Evolutionary conservation across 2,113 vertebrate genomes (phyloP).

Genomic region (Chloropsis hardwickii): DNA sequence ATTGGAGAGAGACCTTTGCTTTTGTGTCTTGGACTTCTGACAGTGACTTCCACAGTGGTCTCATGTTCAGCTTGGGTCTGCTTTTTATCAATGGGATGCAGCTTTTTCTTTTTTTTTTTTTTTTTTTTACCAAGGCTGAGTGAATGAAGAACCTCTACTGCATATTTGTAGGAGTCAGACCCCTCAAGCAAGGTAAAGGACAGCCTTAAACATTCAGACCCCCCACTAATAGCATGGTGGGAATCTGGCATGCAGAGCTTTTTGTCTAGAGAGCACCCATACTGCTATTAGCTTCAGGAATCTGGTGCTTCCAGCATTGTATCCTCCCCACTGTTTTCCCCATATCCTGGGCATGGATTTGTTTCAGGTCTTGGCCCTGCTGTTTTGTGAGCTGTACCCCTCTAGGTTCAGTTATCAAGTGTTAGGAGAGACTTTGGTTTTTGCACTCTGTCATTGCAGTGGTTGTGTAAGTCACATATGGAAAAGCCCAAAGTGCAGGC

Average conservation of each 20-base stretch:
- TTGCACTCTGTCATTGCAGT: background rate
- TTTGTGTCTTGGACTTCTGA: background rate
- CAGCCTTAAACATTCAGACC: background rate
- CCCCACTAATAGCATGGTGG: fast-evolving
- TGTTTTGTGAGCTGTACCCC: background rate
- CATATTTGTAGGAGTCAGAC: background rate
- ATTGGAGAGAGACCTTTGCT: background rate
- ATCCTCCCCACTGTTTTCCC: background rate
- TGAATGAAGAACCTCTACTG: background rate
- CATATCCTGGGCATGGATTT: background rate
- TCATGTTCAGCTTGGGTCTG: background rate
- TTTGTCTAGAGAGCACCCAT: background rate
- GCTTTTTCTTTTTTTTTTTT: background rate
- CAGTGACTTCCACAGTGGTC: background rate
- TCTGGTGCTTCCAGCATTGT: background rate
- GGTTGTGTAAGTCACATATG: background rate
- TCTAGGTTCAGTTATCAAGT: background rate
- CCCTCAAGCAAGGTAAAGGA: background rate
- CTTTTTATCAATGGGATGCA: background rate
- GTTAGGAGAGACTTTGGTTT: background rate
- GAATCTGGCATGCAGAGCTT: background rate
- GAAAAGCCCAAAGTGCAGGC: background rate
- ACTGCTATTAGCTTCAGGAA: background rate
- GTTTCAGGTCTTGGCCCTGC: background rate
- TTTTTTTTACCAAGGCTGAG: background rate